Base-by-base conservation (phyloP, 2,113 vertebrate genomes). In the Trichomycterus rosablanca region DNA sequence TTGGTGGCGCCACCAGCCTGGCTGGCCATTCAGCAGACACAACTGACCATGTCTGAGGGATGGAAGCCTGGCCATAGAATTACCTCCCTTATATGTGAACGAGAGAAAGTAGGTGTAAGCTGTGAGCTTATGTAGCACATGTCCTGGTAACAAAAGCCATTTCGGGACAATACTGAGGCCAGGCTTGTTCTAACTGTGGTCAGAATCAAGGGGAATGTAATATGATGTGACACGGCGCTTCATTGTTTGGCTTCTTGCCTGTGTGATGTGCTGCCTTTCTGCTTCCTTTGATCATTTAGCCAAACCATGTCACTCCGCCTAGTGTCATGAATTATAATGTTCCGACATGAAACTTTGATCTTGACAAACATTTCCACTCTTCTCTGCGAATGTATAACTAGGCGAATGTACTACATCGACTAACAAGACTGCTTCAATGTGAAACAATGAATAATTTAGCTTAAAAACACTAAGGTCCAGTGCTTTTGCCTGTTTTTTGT, bases 281-380 rank as follows among this genome's bases (percentile, higher is more conserved):
- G 57, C 67, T 73, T 74, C 74, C 77, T 82, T 81, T 81, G 78
- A 83, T 83, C 73, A 78, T 76, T 77, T 76, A 63, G 66, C 66
- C 69, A 70, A 79, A 74, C 73, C 45, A 66, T 69, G 76, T 73
- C 66, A 74, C 66, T 12, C 59, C 70, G 67, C 66, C 76, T 61
- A 73, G 71, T 64, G 71, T 73, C 73, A 78, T 78, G 73, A 78
- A 76, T 82, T 78, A 76, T 70, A 73, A 73, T 72, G 44, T 64
- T 4, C 10, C 46, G 32, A 34, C 49, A 56, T 62, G 44, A 68
- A 68, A 73, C 75, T 80, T 81, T 81, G 77, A 81, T 81, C 71
- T 68, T 54, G 57, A 78, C 76, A 81, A 80, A 82, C 78, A 78
- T 76, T 71, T 68, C 59, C 22, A n/a, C n/a, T n/a, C 71, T 12